These are phyloP conservation scores for Harpagoxenus sublaevis DNA, from an alignment of 2,888 invertebrate genomes.

Conservation along the genomic window DNA sequence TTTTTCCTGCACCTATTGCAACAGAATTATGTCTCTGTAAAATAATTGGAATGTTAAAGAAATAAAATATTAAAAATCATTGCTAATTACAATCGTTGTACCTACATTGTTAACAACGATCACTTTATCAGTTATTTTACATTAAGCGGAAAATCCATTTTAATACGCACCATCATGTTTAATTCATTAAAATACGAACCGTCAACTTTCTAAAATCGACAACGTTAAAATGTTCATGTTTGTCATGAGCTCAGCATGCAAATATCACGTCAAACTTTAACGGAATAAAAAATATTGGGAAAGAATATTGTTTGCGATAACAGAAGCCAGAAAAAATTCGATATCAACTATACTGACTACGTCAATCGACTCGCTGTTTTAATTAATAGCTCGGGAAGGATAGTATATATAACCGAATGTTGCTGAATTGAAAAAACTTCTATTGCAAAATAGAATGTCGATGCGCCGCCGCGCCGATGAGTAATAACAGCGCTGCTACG, in stretches of 20 bases:
- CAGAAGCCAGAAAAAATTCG: conserved; percentile 27
- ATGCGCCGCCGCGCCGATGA: neutral
- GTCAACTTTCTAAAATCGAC: conserved; percentile 14
- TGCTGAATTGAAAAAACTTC: conserved; percentile 14
- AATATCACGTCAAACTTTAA: conserved; percentile 31
- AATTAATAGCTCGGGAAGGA: conserved; percentile 25
- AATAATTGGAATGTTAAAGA: neutral
- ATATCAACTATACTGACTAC: conserved; percentile 26
- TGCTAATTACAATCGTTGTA: neutral
- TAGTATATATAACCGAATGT: conserved; percentile 12
- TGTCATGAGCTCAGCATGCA: neutral
- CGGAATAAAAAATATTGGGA: conserved; percentile 30
- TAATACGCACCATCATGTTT: neutral
- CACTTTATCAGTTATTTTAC: neutral
- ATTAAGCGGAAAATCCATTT: neutral
- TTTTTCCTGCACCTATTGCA: neutral
- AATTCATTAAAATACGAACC: neutral
- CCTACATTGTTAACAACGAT: neutral
- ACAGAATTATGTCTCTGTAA: neutral
- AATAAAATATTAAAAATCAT: neutral
- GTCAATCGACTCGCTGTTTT: conserved; percentile 37
- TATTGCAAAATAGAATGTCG: neutral
- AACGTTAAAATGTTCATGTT: conserved; percentile 1
- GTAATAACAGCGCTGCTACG: neutral
- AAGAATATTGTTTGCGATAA: conserved; percentile 31